These are phyloP conservation scores for Cheilinus undulatus DNA, from an alignment of 2,113 vertebrate species.

Conservation along the genomic window DNA sequence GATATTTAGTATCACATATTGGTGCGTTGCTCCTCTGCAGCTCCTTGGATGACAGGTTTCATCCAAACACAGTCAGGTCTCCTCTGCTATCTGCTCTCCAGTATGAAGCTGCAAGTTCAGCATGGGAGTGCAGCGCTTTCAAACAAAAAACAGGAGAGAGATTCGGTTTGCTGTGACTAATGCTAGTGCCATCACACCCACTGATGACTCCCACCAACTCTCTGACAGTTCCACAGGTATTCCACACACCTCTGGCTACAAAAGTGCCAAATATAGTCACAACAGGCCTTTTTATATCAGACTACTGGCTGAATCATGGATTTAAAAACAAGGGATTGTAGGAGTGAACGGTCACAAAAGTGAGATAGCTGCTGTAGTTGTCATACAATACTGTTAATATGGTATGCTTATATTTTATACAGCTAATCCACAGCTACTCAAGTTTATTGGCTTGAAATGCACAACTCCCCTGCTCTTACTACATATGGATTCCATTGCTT, in stretches of 20 bases:
- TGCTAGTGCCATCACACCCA: constrained; percentile 20
- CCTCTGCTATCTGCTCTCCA: constrained; percentile 6
- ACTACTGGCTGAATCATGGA: neutral
- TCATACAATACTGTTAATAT: neutral
- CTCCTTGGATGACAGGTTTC: constrained; percentile 18
- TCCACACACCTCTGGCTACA: constrained; percentile 8
- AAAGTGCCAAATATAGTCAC: constrained; percentile 11
- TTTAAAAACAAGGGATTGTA: constrained; percentile 6
- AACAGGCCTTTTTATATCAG: neutral
- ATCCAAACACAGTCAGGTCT: constrained; percentile 17
- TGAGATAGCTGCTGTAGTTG: neutral
- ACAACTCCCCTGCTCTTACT: neutral
- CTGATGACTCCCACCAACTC: constrained; percentile 27
- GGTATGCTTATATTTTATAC: neutral
- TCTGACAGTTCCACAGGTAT: constrained; percentile 25
- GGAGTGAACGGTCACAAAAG: neutral
- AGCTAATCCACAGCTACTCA: neutral
- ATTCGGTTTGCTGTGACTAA: constrained; percentile 37
- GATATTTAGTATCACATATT: too few relatives aligned
- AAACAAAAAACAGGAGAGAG: constrained; percentile 23
- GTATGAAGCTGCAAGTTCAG: constrained; percentile 42
- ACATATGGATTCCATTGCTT: constrained; percentile 5
- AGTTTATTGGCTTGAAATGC: constrained; percentile 6
- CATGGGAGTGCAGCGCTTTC: constrained; percentile 12
- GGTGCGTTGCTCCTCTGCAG: too few relatives aligned